These are phyloP conservation scores for Sardinella longiceps DNA, from an alignment of 2,797 vertebrate species.

Conservation along the genomic window DNA sequence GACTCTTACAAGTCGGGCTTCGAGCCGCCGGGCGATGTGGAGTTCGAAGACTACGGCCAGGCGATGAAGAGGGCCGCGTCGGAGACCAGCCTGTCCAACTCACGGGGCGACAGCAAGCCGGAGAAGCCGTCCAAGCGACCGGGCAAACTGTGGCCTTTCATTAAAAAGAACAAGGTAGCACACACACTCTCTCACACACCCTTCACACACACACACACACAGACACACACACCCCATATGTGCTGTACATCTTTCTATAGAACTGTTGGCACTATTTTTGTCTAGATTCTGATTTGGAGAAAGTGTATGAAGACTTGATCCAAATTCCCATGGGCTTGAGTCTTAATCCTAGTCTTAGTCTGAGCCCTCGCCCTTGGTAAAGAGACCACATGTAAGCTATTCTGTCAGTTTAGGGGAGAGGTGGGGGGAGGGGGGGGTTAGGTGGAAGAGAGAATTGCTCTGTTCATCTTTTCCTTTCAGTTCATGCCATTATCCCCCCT, in stretches of 20 bases:
- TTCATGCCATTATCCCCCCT: slow-evolving; percentile 17
- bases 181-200: slow-evolving; percentile 40
- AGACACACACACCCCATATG: neutral
- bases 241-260: neutral
- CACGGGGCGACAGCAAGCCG: slow-evolving; percentile 75
- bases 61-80: slow-evolving; percentile 91
- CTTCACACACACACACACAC: slow-evolving; percentile 15
- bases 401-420: neutral
- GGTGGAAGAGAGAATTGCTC: slow-evolving; percentile 4
- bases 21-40: slow-evolving; percentile 91
- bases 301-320: neutral
- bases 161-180: slow-evolving; percentile 99
- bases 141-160: slow-evolving; percentile 97
- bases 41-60: slow-evolving; percentile 96
- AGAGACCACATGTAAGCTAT: neutral
- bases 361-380: neutral
- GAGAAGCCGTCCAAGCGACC: slow-evolving; percentile 89
- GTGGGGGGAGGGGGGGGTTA: neutral
- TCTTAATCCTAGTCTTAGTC: neutral
- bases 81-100: slow-evolving; percentile 90
- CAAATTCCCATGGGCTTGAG: neutral
- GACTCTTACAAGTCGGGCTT: slow-evolving; percentile 98
- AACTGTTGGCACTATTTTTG: neutral
- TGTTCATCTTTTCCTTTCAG: slow-evolving; percentile 20
- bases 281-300: neutral